Evolutionary conservation across 2,888 invertebrate genomes (phyloP).

Genomic region (Dyspetes luteomarginatus): DNA sequence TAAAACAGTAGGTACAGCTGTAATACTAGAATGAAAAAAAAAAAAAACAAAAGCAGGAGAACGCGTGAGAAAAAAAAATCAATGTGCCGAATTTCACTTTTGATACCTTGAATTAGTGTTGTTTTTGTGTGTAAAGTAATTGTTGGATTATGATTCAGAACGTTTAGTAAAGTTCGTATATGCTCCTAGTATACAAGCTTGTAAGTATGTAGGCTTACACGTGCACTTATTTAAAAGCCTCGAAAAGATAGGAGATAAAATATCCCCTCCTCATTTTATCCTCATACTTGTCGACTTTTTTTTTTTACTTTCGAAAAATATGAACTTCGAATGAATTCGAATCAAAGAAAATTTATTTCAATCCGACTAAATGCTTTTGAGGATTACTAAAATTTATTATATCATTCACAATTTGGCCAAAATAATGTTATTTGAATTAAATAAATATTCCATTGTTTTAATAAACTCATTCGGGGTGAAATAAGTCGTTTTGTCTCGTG

Average conservation of each 20-base stretch:
- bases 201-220: conserved; percentile 68
- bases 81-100: conserved; percentile 36
- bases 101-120: conserved; percentile 63
- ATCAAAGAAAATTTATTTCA: too few relatives aligned
- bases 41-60: background rate
- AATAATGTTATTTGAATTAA: too few relatives aligned
- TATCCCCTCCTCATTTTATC: background rate
- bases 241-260: conserved; percentile 7
- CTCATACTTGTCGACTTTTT: background rate
- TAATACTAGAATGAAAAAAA: conserved; percentile 18
- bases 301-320: too few relatives aligned
- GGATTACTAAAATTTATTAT: too few relatives aligned
- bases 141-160: conserved; percentile 46
- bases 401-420: too few relatives aligned
- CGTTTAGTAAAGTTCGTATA: conserved; percentile 60
- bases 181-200: conserved; percentile 67
- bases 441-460: too few relatives aligned
- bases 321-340: too few relatives aligned
- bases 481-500: too few relatives aligned
- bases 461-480: too few relatives aligned
- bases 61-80: background rate
- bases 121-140: conserved; percentile 65
- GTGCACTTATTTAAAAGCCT: conserved; percentile 57
- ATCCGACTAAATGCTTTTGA: too few relatives aligned
- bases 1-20: conserved; percentile 6